Conservation (phyloP, 2,113 vertebrate species). For the Dolichallabes microphthalmus region DNA sequence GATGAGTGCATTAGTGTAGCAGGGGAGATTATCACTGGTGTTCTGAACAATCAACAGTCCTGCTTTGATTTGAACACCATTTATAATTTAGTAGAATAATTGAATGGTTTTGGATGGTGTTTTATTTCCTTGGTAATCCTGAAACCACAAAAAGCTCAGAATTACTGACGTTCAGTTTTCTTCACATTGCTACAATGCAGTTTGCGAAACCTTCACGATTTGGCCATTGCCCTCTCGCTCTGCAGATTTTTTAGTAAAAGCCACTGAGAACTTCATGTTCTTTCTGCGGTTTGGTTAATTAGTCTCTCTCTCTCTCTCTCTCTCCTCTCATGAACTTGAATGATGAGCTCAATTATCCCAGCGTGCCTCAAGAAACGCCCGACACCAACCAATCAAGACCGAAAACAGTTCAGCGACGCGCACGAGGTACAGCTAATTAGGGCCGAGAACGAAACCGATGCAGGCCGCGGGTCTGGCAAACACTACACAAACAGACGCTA, state of each 20-base stretch:
- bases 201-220: not conserved
- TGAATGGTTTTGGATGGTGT: not conserved
- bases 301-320: slow-evolving; percentile 16
- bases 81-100: not conserved
- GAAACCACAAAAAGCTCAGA: not conserved
- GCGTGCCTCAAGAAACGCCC: slow-evolving; percentile 46
- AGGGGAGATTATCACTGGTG: too few species aligned
- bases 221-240: not conserved
- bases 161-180: not conserved
- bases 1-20: too few species aligned
- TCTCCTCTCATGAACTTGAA: slow-evolving; percentile 60
- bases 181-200: not conserved
- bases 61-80: too few species aligned
- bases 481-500: slow-evolving; percentile 12
- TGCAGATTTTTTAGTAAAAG: not conserved
- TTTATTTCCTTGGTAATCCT: not conserved
- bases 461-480: slow-evolving; percentile 32
- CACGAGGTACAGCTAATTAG: slow-evolving; percentile 62
- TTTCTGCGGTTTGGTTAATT: slow-evolving; percentile 23
- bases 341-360: slow-evolving; percentile 64
- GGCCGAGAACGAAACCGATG: slow-evolving; percentile 62
- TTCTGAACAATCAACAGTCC: too few species aligned
- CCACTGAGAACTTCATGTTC: slow-evolving; percentile 8
- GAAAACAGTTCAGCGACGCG: slow-evolving; percentile 53
- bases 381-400: slow-evolving; percentile 56